A percentile compares a stretch with the other conserved stretches of the same genome.
These are phyloP conservation scores for Pardosa pseudoannulata DNA, from an alignment of 2,888 invertebrate genomes.

Conservation along the genomic window DNA sequence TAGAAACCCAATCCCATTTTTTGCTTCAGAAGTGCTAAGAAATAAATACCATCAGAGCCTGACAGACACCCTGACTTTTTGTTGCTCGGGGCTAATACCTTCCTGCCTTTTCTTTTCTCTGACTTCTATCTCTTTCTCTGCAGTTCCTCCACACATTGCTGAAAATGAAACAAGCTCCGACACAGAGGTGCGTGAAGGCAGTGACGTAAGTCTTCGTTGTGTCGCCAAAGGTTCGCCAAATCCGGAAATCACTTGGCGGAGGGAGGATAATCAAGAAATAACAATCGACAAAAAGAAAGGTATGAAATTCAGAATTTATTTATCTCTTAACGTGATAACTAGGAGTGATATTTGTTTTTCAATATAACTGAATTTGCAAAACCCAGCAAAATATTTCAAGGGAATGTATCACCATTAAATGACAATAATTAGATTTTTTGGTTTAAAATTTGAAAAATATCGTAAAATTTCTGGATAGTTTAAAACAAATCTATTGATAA, in stretches of 20 bases:
- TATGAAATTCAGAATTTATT: no score
- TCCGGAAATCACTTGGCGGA: conserved; percentile 93
- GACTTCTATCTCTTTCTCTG: conserved; percentile 2
- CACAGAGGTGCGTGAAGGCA: conserved; percentile 92
- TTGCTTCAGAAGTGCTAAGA: conserved; percentile 43
- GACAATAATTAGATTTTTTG: no score
- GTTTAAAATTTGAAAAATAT: no score
- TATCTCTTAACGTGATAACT: no score
- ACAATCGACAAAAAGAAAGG: conserved; percentile 67
- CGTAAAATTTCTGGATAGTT: no score
- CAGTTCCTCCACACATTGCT: conserved; percentile 94
- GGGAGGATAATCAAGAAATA: conserved; percentile 80
- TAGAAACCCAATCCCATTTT: conserved; percentile 50
- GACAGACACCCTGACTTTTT: conserved; percentile 47
- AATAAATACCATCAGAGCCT: conserved; percentile 58
- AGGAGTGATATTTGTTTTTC: no score
- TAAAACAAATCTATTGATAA: no score
- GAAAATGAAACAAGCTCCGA: conserved; percentile 93
- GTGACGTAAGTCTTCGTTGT: conserved; percentile 91
- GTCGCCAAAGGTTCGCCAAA: conserved; percentile 92
- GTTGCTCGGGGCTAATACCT: conserved; percentile 52
- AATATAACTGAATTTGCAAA: no score
- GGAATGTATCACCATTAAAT: no score
- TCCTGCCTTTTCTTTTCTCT: conserved; percentile 40
- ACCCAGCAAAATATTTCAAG: no score